Percentiles rank a stretch among this genome's conserved stretches.
phyloP scores from a whole-genome alignment of 2,797 vertebrate species.

The Onychomys torridus region DNA sequence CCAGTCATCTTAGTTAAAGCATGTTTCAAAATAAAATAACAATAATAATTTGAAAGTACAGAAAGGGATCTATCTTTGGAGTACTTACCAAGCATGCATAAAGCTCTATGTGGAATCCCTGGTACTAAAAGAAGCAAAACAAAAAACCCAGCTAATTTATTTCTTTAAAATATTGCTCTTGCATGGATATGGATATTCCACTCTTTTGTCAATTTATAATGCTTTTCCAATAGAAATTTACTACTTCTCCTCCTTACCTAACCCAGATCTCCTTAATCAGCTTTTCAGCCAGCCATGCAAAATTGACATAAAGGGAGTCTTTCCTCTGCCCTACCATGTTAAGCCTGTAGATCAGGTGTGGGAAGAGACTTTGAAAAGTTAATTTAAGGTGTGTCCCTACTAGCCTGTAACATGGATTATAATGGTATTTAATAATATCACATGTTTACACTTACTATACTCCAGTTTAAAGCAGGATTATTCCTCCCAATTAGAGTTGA shows the following conservation, averaged over 20 bases:
- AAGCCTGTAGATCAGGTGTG: neutral
- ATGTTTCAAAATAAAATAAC: neutral
- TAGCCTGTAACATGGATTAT: neutral
- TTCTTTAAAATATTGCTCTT: neutral
- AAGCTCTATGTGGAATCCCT: neutral
- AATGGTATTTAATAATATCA: neutral
- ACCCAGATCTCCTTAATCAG: neutral
- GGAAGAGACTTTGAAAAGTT: neutral
- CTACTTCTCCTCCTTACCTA: neutral
- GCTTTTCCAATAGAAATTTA: neutral
- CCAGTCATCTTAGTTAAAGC: neutral
- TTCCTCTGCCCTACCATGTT: neutral
- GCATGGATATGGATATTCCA: neutral
- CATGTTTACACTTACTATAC: neutral
- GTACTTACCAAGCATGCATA: neutral
- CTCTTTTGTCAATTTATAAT: neutral
- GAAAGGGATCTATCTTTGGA: neutral
- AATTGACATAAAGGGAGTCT: neutral
- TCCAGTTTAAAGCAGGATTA: neutral
- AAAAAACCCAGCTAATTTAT: neutral
- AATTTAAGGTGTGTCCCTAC: neutral
- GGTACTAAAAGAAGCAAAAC: neutral
- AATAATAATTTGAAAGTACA: neutral
- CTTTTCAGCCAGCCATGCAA: neutral
- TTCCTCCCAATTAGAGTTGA: neutral